Base-by-base conservation (phyloP, 2,797 vertebrate genomes). In the Pangasius krempfi region DNA sequence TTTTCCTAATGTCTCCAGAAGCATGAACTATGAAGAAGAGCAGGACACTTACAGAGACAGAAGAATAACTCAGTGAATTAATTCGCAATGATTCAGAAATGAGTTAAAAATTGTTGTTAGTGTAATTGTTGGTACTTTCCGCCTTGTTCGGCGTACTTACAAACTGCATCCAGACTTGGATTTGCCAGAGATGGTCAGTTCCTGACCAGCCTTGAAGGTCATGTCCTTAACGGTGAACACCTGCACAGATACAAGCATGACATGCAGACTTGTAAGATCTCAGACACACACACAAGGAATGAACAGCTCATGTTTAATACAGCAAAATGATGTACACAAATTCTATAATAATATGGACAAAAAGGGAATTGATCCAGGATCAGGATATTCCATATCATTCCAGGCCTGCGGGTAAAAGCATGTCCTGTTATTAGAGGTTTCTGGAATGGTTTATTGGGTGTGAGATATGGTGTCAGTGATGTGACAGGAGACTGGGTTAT, bases 111-210 rank as follows among this genome's bases (percentile, higher is more conserved):
- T 76, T 56, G 30, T 14, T 73, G 16, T 25, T 20, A 12, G 2
- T 1, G 30, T 37, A 3, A n/a, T 52, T 30, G 4, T 27, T 70
- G 13, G 27, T 37, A 10, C 37, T 22, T 40, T 20, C 37, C 9
- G 25, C 14, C 37, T 5, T 75, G 25, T 27, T 52, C 5, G 5
- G 4, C 16, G 14, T 8, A 91, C 93, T 89, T 84, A 95, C 94
- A 22, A 0, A 0, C 0, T 0, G 82, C 92, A 91, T 81, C 81
- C 83, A 0, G 91, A 82, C 0, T 91, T 89, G 18, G 91, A 89
- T 90, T 91, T 95, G 76, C 95, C 14, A 1, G 94, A 90, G 87
- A 97, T n/a, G 92, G 95, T 96, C 64, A 97, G 81, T 88, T 96
- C 95, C 2, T 92, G 80, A 30, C 96, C 96, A 72, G 93, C 91